These are phyloP conservation scores for Gadus chalcogrammus DNA, from an alignment of 2,113 vertebrate genomes.

Conservation along the genomic window DNA sequence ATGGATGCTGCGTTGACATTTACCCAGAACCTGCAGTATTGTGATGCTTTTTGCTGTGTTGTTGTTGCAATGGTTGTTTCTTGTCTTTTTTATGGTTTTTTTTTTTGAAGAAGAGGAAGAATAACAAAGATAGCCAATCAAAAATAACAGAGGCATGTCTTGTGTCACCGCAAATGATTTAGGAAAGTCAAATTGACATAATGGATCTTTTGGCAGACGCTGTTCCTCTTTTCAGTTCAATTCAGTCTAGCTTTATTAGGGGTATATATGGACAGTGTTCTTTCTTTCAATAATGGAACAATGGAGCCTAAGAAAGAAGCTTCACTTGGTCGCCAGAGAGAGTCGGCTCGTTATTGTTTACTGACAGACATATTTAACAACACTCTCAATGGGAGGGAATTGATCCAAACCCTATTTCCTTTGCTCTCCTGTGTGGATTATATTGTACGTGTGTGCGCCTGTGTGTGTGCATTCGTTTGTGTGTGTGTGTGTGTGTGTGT, in stretches of 20 bases:
- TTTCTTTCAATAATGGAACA: conserved; percentile 51
- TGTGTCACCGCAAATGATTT: not conserved
- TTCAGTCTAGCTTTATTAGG: conserved; percentile 31
- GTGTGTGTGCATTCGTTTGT: not conserved
- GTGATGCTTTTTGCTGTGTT: too few relatives aligned
- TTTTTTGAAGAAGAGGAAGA: too few relatives aligned
- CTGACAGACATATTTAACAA: conserved; percentile 45
- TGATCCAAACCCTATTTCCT: conserved; percentile 50
- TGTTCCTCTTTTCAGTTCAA: conserved; percentile 23
- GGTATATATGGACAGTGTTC: conserved; percentile 28
- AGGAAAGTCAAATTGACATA: not conserved
- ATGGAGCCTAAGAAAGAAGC: conserved; percentile 37
- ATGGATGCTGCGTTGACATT: too few relatives aligned
- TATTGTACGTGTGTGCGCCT: not conserved
- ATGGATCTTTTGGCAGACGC: not conserved
- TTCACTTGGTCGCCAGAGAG: conserved; percentile 40
- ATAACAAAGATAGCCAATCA: too few relatives aligned
- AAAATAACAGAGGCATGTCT: not conserved
- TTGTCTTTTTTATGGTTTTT: too few relatives aligned
- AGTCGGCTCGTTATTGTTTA: conserved; percentile 45
- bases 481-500: not conserved
- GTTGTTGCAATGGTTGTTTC: too few relatives aligned
- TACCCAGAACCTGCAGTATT: too few relatives aligned
- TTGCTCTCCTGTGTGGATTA: conserved; percentile 7
- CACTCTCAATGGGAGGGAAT: conserved; percentile 37